These are phyloP conservation scores for Liodrosophila aerea DNA, from an alignment of 2,888 invertebrate species.

Conservation along the genomic window DNA sequence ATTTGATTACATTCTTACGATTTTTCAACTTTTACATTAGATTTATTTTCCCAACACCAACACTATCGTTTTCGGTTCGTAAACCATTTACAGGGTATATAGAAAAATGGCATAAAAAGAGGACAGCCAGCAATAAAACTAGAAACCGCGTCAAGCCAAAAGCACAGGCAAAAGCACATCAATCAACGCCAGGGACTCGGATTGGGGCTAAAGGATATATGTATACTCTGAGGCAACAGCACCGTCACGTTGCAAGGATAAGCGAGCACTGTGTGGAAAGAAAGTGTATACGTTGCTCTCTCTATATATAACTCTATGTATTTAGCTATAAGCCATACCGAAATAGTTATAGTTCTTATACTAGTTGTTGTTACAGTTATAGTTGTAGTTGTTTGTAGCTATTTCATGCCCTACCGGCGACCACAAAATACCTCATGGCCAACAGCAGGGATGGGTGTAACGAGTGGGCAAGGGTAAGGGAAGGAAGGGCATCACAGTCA, in stretches of 20 bases:
- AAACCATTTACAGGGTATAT: constrained; percentile 13
- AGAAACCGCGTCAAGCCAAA: constrained; percentile 63
- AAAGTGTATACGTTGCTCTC: constrained; percentile 34
- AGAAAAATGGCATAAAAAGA: constrained; percentile 51
- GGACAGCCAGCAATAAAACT: constrained; percentile 68
- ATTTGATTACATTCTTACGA: too few relatives aligned
- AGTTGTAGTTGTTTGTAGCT: constrained; percentile 46
- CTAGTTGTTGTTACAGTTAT: constrained; percentile 21
- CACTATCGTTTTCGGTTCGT: too few relatives aligned
- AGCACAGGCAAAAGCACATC: constrained; percentile 68
- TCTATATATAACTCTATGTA: constrained; percentile 36
- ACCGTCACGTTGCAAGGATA: constrained; percentile 54
- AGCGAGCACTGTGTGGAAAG: constrained; percentile 61
- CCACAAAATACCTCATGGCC: constrained; percentile 72
- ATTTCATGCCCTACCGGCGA: constrained; percentile 61
- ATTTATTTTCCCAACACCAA: too few relatives aligned
- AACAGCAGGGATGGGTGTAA: neutral
- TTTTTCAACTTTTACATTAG: too few relatives aligned
- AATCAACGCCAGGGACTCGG: constrained; percentile 57
- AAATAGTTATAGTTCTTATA: neutral
- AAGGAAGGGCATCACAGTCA: neutral
- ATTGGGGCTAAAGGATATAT: constrained; percentile 14
- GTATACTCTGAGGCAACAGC: constrained; percentile 27
- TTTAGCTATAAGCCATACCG: constrained; percentile 20
- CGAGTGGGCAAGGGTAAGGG: neutral